These are phyloP conservation scores for Montipora efflorescens DNA, from an alignment of 64 coral and sea anemone genomes.

Conservation along the genomic window DNA sequence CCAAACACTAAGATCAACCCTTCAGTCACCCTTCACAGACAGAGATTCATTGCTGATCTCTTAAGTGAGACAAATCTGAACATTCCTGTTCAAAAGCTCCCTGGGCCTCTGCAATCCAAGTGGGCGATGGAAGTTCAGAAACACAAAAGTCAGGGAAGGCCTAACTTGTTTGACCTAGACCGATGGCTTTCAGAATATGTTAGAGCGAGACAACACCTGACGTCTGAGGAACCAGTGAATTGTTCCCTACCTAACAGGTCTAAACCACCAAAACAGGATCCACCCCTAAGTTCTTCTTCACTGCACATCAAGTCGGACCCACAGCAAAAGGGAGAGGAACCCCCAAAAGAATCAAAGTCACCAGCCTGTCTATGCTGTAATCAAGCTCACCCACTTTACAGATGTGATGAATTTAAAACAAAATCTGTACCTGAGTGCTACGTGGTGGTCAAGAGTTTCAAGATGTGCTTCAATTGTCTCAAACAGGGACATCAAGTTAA, in stretches of 20 bases:
- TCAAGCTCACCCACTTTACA: constrained; percentile 6
- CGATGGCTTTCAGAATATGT: constrained; percentile 60
- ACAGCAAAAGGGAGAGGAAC: neutral
- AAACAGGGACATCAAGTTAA: neutral
- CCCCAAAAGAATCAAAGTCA: neutral
- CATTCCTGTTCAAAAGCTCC: constrained; percentile 57
- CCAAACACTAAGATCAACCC: neutral
- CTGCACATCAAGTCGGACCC: neutral
- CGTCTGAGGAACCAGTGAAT: neutral
- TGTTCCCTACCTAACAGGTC: neutral
- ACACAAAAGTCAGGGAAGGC: constrained; percentile 58
- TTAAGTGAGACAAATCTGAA: constrained; percentile 60
- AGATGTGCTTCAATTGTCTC: constrained; percentile 45
- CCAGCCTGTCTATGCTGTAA: constrained; percentile 18
- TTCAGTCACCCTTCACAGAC: constrained; percentile 52
- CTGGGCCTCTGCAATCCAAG: constrained; percentile 40
- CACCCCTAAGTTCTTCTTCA: neutral
- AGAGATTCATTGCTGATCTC: constrained; percentile 57
- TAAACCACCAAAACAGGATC: neutral
- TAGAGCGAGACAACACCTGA: constrained; percentile 34
- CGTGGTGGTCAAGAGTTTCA: constrained; percentile 9
- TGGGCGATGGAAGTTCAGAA: constrained; percentile 73
- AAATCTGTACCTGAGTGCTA: constrained; percentile 10
- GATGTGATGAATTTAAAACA: constrained; percentile 28
- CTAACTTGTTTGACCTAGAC: constrained; percentile 63